Evolutionary conservation across 2,113 vertebrate species (phyloP), one percentile per base, ranked within the genome.

Genomic region (Amblyopsis rosae): DNA sequence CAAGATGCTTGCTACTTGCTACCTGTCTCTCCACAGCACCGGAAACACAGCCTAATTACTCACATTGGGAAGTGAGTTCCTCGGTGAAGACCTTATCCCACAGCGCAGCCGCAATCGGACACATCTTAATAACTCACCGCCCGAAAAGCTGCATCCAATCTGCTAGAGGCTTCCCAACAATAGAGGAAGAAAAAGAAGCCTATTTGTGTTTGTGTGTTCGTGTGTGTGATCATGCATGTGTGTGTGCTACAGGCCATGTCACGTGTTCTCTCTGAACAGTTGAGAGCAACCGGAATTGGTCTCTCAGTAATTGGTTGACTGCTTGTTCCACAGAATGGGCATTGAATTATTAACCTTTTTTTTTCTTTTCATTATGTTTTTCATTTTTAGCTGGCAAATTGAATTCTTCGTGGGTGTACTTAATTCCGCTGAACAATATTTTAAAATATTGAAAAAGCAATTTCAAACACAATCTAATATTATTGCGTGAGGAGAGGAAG

Each of bases 1-100:
- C 84, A 83, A 87, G 81, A 86, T 73, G 82, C 77, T 35, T 68
- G 72, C 64, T 70, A 45, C 67, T 26, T 46, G 56, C 35, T 45
- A 68, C 78, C 64, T 46, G 69, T 70, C 77, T 72, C 68, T 81
- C 69, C 83, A 74, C 84, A 72, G 83, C 72, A 66, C 77, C 62
- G 53, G 54, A 82, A 76, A 87, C 79, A 82, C 79, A 81, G 87
- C 82, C 80, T 89, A 90, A 92, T 91, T 92, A 92, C 89, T 92
- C 83, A 88, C 84, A 77, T 75, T 80, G 69, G 83, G 84, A 89
- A 91, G 70, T 81, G 77, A 75, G 63, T 83, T 70, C 77, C 50
- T 48, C 62, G 73, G 82, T 78, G 75, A 85, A 82, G 76, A 84
- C 74, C 83, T 84, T 89, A 88, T 89, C 86, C 89, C 55, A 69